Evolutionary conservation across 2,113 vertebrate genomes (phyloP).

Genomic region (Percopsis transmontana): DNA sequence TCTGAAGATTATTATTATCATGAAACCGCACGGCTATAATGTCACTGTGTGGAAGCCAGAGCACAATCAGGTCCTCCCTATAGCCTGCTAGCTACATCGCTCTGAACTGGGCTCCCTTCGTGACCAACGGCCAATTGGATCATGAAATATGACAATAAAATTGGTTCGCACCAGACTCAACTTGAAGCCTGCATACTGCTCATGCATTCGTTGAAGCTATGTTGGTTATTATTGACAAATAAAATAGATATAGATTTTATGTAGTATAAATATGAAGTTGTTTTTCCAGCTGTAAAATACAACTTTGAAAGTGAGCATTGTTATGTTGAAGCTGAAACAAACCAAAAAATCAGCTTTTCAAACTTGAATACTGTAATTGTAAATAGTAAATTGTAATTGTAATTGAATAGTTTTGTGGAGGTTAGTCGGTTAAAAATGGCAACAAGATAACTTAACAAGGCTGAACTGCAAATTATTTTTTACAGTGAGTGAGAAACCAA

Average conservation of each 20-base stretch:
- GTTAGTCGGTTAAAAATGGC: too few relatives aligned
- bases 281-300: background rate
- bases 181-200: conserved; percentile 25
- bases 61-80: conserved; percentile 77
- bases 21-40: conserved; percentile 83
- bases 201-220: conserved; percentile 32
- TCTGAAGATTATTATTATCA: conserved; percentile 83
- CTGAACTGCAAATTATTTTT: too few relatives aligned
- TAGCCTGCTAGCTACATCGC: conserved; percentile 67
- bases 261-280: too few relatives aligned
- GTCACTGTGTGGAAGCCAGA: conserved; percentile 81
- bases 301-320: background rate
- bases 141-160: conserved; percentile 62
- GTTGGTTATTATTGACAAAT: background rate
- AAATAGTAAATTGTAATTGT: too few relatives aligned
- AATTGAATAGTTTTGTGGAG: too few relatives aligned
- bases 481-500: conserved; percentile 9
- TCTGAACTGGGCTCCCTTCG: conserved; percentile 49
- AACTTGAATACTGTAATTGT: too few relatives aligned
- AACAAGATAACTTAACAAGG: too few relatives aligned
- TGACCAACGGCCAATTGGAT: conserved; percentile 38
- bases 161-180: conserved; percentile 26
- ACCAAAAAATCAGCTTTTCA: too few relatives aligned
- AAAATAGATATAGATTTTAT: background rate
- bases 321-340: too few relatives aligned